Evolutionary conservation across 2,113 vertebrate species (phyloP).

Genomic region (Ranitomeya variabilis): DNA sequence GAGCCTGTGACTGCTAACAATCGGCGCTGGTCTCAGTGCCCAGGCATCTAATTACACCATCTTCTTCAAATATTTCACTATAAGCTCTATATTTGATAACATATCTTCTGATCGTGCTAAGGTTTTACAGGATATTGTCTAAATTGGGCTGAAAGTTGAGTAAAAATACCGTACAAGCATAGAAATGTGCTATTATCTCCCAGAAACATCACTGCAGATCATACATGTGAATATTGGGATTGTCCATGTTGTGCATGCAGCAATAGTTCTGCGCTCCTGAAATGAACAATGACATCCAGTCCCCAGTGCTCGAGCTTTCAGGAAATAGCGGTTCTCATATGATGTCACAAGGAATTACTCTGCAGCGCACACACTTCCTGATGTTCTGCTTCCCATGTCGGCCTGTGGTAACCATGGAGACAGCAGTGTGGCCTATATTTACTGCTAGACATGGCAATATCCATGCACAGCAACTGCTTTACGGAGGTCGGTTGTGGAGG

Average conservation of each 20-base stretch:
- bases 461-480: not conserved
- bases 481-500: not conserved
- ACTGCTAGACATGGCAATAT: not conserved
- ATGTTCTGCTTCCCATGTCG: conserved; percentile 24
- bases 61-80: too few species aligned
- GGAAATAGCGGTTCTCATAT: conserved; percentile 58
- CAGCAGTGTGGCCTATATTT: conserved; percentile 41
- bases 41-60: not conserved
- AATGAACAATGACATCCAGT: conserved; percentile 34
- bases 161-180: not conserved
- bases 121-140: not conserved
- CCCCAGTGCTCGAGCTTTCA: not conserved
- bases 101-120: not conserved
- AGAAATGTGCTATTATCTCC: not conserved
- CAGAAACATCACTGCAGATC: not conserved
- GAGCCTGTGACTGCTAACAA: not conserved
- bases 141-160: not conserved
- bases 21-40: not conserved
- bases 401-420: conserved; percentile 40
- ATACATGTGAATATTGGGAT: not conserved
- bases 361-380: conserved; percentile 56
- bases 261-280: conserved; percentile 10
- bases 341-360: conserved; percentile 67
- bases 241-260: not conserved
- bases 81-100: too few species aligned